Evolutionary conservation across 2,797 vertebrate species (phyloP).

Genomic region (Gambusia yucatana): DNA sequence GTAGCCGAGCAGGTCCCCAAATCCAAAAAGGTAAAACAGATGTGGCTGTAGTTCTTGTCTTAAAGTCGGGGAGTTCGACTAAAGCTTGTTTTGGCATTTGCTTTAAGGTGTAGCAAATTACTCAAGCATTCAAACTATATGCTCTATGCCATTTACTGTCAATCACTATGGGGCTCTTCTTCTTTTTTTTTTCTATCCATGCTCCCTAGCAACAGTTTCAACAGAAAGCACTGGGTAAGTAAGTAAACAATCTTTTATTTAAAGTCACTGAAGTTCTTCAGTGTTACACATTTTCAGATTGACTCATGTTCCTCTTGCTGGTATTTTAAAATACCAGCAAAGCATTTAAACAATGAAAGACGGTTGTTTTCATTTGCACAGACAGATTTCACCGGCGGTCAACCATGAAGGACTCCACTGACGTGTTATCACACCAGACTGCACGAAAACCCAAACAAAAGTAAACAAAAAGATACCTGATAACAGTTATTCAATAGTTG

Average conservation of each 20-base stretch:
- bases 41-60: constrained; percentile 24
- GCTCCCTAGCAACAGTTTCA: neutral
- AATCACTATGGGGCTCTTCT: constrained; percentile 28
- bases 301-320: neutral
- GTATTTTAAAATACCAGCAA: neutral
- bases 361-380: constrained; percentile 14
- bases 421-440: constrained; percentile 10
- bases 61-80: constrained; percentile 3
- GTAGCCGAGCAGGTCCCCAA: constrained; percentile 31
- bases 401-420: constrained; percentile 19
- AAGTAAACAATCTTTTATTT: constrained; percentile 55
- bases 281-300: constrained; percentile 18
- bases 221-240: constrained; percentile 12
- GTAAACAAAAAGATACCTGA: neutral
- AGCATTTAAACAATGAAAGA: neutral
- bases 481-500: neutral
- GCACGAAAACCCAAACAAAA: neutral
- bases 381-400: constrained; percentile 1
- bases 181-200: neutral
- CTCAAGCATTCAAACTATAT: constrained; percentile 57
- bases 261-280: constrained; percentile 9
- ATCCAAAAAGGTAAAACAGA: constrained; percentile 41
- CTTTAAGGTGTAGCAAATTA: constrained; percentile 20
- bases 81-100: constrained; percentile 29
- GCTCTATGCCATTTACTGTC: constrained; percentile 47